Percentiles rank a stretch among this genome's conserved stretches.
These are phyloP conservation scores for Eptatretus atami DNA, from an alignment of 2,797 vertebrate genomes.

Conservation along the genomic window DNA sequence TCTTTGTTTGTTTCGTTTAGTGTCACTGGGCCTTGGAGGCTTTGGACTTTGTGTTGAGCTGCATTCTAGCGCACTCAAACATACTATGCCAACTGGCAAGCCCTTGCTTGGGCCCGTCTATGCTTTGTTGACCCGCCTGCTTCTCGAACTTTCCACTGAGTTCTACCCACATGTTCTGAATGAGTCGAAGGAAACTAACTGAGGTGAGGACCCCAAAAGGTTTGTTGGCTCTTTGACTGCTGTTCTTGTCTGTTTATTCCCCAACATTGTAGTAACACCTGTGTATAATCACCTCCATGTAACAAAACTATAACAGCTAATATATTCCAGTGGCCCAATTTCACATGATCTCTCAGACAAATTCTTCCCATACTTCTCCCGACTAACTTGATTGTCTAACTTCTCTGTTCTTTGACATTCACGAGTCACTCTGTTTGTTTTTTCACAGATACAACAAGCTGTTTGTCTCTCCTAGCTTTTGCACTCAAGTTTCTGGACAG, in stretches of 20 bases:
- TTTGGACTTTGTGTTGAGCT: conserved; percentile 44
- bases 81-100: conserved; percentile 42
- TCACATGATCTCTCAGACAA: too few relatives aligned
- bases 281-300: too few relatives aligned
- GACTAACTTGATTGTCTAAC: too few relatives aligned
- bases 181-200: background rate
- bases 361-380: too few relatives aligned
- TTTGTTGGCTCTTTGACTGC: background rate
- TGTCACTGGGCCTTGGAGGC: conserved; percentile 32
- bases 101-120: conserved; percentile 31
- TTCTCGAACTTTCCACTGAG: conserved; percentile 47
- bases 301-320: too few relatives aligned
- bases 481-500: conserved; percentile 43
- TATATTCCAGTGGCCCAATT: too few relatives aligned
- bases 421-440: too few relatives aligned
- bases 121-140: conserved; percentile 41
- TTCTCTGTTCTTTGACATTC: too few relatives aligned
- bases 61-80: conserved; percentile 35
- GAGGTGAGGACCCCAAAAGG: conserved; percentile 1
- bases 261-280: too few relatives aligned
- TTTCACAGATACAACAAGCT: conserved; percentile 39
- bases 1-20: too few relatives aligned
- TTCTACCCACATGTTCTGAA: conserved; percentile 47
- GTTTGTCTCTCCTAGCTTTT: conserved; percentile 31
- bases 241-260: too few relatives aligned